Conservation (phyloP, 1,140 invertebrate species). For the Cyphomyrmex costatus region DNA sequence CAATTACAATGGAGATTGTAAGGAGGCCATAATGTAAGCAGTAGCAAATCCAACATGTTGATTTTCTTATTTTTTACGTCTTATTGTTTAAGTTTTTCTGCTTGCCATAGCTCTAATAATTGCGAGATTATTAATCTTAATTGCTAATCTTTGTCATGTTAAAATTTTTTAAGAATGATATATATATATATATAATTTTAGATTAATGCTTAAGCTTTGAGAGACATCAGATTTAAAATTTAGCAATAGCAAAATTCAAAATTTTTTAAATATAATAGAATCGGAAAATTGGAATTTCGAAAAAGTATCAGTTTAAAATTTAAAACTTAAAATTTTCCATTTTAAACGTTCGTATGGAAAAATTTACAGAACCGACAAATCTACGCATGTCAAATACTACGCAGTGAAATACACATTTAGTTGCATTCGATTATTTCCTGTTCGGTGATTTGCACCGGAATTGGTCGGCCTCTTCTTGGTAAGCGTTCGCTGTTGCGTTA, state of each 20-base stretch:
- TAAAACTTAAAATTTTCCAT: neutral
- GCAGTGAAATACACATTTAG: conserved; percentile 26
- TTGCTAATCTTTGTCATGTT: neutral
- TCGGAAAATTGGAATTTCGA: neutral
- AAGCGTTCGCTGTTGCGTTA: conserved; percentile 64
- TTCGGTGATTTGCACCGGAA: conserved; percentile 69
- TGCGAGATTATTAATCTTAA: too few species aligned
- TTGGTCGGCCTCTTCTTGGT: conserved; percentile 71
- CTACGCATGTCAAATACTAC: conserved; percentile 6
- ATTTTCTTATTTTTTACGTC: too few species aligned
- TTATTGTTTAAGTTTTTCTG: too few species aligned
- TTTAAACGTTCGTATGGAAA: neutral
- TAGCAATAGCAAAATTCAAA: neutral
- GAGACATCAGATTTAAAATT: neutral
- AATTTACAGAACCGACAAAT: neutral
- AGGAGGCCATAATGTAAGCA: too few species aligned
- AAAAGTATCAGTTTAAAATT: neutral
- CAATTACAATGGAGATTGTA: too few species aligned
- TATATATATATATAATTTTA: neutral
- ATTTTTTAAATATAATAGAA: neutral
- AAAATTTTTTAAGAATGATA: neutral
- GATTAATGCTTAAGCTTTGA: neutral
- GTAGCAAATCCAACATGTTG: too few species aligned
- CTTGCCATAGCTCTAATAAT: neutral
- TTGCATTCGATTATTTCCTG: conserved; percentile 63